A percentile compares a stretch with the other conserved stretches of the same genome.
phyloP scores from a whole-genome alignment of 2,888 invertebrate species.

The Coelopa pilipes region DNA sequence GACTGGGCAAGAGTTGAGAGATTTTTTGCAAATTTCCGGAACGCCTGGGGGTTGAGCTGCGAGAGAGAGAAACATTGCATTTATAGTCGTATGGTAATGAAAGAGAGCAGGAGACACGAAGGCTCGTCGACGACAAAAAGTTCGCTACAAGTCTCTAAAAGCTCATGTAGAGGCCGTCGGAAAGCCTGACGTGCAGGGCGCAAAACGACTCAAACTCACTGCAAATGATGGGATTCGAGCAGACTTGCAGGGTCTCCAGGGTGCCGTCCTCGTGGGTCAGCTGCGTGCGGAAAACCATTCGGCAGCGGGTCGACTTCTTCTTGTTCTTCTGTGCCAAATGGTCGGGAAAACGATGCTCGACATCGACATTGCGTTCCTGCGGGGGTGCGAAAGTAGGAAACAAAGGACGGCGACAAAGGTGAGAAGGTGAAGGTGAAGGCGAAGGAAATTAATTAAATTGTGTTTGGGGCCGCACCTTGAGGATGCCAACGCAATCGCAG shows the following conservation, averaged over 20 bases:
- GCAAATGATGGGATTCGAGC: constrained; percentile 91
- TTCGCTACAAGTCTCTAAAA: too few species aligned
- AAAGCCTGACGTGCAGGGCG: not conserved
- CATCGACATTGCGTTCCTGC: constrained; percentile 92
- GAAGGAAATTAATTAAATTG: not conserved
- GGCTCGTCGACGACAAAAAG: too few species aligned
- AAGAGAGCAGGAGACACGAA: too few species aligned
- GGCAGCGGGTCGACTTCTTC: constrained; percentile 94
- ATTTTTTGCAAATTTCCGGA: constrained; percentile 92
- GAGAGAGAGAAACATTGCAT: constrained; percentile 35
- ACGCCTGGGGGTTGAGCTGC: constrained; percentile 91
- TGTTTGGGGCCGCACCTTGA: constrained; percentile 72
- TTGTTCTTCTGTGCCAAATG: constrained; percentile 82
- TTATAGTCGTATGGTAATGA: not conserved
- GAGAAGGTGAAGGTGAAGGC: too few species aligned
- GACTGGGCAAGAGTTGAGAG: constrained; percentile 81
- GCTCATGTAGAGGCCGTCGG: too few species aligned
- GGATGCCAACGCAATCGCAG: constrained; percentile 97
- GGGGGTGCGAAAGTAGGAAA: constrained; percentile 6
- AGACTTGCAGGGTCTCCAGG: constrained; percentile 85
- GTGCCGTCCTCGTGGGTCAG: constrained; percentile 82
- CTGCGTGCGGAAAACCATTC: constrained; percentile 92
- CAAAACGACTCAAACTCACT: constrained; percentile 72
- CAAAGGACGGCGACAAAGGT: too few species aligned
- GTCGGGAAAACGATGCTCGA: constrained; percentile 89